Conservation (phyloP, 1,140 invertebrate species). For the Schlechtendalia chinensis region DNA sequence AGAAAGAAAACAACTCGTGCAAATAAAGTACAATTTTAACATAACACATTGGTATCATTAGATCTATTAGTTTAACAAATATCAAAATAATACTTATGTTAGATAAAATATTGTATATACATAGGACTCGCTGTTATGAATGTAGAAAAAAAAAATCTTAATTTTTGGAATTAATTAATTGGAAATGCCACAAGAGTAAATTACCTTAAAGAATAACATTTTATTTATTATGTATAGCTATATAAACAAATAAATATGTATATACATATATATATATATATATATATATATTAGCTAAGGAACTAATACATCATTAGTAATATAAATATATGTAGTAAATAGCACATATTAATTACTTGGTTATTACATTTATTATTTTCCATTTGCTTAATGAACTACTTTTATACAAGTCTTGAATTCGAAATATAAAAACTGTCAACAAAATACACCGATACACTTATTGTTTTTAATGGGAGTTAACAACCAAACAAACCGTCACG, state of each 20-base stretch:
- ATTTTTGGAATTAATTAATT: conserved; percentile 24
- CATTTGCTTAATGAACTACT: neutral
- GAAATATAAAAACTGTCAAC: conserved; percentile 20
- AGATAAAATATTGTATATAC: neutral
- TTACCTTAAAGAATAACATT: neutral
- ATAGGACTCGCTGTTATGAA: neutral
- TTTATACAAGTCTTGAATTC: neutral
- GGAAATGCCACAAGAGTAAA: neutral
- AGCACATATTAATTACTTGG: neutral
- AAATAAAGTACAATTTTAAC: neutral
- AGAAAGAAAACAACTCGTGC: neutral
- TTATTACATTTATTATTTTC: neutral
- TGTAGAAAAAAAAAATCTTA: neutral
- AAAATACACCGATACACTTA: neutral
- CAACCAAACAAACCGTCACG: neutral
- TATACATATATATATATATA: too few relatives aligned
- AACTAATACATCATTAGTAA: neutral
- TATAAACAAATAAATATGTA: too few relatives aligned
- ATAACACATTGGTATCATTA: neutral
- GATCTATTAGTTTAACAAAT: neutral
- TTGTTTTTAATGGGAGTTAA: neutral
- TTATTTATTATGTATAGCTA: too few relatives aligned
- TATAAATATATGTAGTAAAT: conserved; percentile 8
- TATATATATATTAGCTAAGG: neutral
- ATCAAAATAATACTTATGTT: neutral